Conservation (phyloP, 2,113 vertebrate genomes). For the Xenopus tropicalis region DNA sequence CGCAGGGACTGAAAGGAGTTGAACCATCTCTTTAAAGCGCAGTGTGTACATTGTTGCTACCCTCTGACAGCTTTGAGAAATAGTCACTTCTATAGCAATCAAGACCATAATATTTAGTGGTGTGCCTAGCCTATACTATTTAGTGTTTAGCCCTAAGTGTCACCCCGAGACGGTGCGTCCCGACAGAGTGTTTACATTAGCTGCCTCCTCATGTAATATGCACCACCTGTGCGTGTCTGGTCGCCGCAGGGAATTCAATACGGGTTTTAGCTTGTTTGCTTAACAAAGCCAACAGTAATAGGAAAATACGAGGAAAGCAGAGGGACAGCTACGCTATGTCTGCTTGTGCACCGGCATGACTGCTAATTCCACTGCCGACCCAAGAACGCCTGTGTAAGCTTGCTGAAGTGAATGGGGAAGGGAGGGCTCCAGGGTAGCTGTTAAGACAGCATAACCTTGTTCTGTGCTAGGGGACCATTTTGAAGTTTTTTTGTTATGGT, state of each 20-base stretch:
- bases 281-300: conserved; percentile 46
- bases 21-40: too few species aligned
- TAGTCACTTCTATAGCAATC: too few species aligned
- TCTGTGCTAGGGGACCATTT: not conserved
- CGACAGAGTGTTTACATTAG: conserved; percentile 37
- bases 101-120: conserved; percentile 9
- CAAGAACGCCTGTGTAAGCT: not conserved
- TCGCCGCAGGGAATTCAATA: conserved; percentile 39
- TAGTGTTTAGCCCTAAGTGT: conserved; percentile 39
- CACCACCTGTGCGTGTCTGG: conserved; percentile 44
- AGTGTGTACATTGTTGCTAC: too few species aligned
- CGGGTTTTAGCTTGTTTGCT: conserved; percentile 45
- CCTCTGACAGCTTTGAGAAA: too few species aligned
- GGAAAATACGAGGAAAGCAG: conserved; percentile 36
- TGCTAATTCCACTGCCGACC: conserved; percentile 26
- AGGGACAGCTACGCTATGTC: conserved; percentile 28
- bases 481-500: not conserved
- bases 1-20: too few species aligned
- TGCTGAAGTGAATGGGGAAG: not conserved
- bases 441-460: not conserved
- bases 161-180: conserved; percentile 27
- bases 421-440: not conserved
- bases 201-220: conserved; percentile 44
- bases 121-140: conserved; percentile 1
- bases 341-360: conserved; percentile 27